phyloP scores from a whole-genome alignment of 2,113 vertebrate genomes.

The Mustela nigripes region DNA sequence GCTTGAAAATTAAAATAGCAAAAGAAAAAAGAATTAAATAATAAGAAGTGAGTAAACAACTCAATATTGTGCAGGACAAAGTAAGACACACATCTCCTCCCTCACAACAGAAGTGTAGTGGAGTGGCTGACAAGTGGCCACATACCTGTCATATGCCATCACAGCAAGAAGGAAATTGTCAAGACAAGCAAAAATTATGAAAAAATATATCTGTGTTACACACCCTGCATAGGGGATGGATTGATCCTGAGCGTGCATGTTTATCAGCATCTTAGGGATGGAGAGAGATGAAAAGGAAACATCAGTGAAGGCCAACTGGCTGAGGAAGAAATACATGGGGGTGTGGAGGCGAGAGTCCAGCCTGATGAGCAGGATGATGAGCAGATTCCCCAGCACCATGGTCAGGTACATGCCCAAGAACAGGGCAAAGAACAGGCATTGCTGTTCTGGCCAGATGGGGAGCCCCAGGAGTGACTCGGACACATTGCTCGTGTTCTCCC shows the following conservation, averaged over 20 bases:
- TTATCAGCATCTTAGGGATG: slow-evolving; percentile 21
- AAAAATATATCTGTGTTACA: slow-evolving; percentile 59
- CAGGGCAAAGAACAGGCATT: background rate
- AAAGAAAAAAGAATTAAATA: too few species aligned
- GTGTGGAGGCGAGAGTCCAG: slow-evolving; percentile 44
- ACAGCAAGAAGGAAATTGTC: slow-evolving; percentile 71
- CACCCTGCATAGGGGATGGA: slow-evolving; percentile 64
- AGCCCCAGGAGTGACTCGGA: slow-evolving; percentile 64
- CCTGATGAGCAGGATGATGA: background rate
- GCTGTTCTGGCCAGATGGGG: background rate
- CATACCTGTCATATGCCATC: slow-evolving; percentile 76
- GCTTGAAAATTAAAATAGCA: too few species aligned
- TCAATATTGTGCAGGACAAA: too few species aligned
- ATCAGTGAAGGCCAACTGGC: slow-evolving; percentile 67
- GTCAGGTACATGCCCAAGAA: background rate
- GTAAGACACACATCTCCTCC: background rate
- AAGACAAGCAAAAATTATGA: slow-evolving; percentile 58
- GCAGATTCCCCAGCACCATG: background rate
- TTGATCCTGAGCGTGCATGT: background rate
- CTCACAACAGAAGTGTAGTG: slow-evolving; percentile 62
- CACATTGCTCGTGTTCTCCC: background rate
- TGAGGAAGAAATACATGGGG: slow-evolving; percentile 77
- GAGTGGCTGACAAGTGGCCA: slow-evolving; percentile 70
- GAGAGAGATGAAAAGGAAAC: slow-evolving; percentile 58
- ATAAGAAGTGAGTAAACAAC: too few species aligned